Base-by-base conservation (phyloP, 2,888 invertebrate species). In the Dione juno region DNA sequence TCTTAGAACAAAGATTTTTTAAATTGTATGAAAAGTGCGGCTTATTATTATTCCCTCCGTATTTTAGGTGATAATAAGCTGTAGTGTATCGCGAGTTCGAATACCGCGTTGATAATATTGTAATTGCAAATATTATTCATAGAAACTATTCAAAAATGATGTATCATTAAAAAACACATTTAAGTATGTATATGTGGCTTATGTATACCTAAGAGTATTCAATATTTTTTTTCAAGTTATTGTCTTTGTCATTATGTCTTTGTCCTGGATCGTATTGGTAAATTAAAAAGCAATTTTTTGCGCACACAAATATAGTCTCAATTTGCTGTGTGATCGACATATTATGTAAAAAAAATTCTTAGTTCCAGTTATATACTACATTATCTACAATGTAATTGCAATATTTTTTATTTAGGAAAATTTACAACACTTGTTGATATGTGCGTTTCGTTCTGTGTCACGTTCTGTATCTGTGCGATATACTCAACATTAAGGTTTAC, bases 391-490 rank as follows among this genome's bases (percentile, higher is more conserved):
- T 40, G 19, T 52, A 37, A 52, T 64, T 14, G 40, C 64, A 37
- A 43, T 64, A 52, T 50, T 64, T 64, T 64, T 37, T 54, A 54
- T 69, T 48, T 69, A 69, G 68, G 37, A 48, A 69, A 53, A 63
- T 72, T 69, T 69, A 66, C 64, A 67, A 50, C 70, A 68, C 52
- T 61, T 71, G 54, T 66, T 71, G 53, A 57, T 48, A 48, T 61
- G 35, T 64, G 48, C 41, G 63, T 67, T 53, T 63, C 41, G 37
- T 50, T 50, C 64, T 35, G 35, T 35, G 65, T 50, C 70, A 70
- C 57, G 35, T 69, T 69, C 40, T 45, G 37, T 64, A 10, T 53
- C n/a, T n/a, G n/a, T 59, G 37, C 35, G 11, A 41, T 69, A n/a
- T 14, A 40, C 28, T n/a, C 40, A 54, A 13, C n/a, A 21, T 11